Conservation (phyloP, 2,888 invertebrate species). For the Creontiades dilutus region DNA sequence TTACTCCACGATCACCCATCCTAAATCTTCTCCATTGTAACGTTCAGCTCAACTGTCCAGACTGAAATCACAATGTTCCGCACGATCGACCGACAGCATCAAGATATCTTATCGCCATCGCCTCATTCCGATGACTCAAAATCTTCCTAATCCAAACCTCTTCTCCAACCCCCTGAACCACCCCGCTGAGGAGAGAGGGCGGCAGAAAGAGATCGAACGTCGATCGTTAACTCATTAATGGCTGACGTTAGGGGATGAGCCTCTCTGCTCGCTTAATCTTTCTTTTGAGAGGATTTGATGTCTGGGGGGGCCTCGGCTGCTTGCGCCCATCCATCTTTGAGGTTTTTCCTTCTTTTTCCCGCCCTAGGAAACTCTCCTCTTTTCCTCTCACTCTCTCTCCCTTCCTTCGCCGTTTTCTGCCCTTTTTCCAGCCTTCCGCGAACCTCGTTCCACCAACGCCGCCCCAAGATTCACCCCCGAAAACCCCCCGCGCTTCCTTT, state of each 20-base stretch:
- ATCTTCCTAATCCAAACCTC: constrained; percentile 5
- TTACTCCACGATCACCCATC: too few species aligned
- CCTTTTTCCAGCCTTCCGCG: constrained; percentile 1
- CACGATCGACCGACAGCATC: too few species aligned
- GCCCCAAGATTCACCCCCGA: not conserved
- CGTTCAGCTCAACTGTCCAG: too few species aligned
- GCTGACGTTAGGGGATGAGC: constrained; percentile 71
- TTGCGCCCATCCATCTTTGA: constrained; percentile 76
- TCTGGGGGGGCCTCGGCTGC: constrained; percentile 75
- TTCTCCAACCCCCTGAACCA: not conserved
- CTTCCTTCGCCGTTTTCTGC: constrained; percentile 7
- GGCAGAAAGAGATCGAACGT: constrained; percentile 64
- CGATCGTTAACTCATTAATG: constrained; percentile 75
- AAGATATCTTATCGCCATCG: too few species aligned
- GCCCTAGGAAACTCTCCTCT: constrained; percentile 44
- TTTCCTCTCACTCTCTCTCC: not conserved
- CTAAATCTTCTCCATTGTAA: too few species aligned
- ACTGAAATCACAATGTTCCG: too few species aligned
- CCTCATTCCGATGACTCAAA: not conserved
- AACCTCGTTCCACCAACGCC: not conserved
- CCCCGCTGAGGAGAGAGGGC: not conserved
- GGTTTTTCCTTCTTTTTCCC: constrained; percentile 73
- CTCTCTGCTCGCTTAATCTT: constrained; percentile 75
- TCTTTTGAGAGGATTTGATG: constrained; percentile 75
- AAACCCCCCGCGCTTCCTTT: not conserved